These are phyloP conservation scores for Seriola rivoliana DNA, from an alignment of 2,113 vertebrate genomes.

Conservation along the genomic window DNA sequence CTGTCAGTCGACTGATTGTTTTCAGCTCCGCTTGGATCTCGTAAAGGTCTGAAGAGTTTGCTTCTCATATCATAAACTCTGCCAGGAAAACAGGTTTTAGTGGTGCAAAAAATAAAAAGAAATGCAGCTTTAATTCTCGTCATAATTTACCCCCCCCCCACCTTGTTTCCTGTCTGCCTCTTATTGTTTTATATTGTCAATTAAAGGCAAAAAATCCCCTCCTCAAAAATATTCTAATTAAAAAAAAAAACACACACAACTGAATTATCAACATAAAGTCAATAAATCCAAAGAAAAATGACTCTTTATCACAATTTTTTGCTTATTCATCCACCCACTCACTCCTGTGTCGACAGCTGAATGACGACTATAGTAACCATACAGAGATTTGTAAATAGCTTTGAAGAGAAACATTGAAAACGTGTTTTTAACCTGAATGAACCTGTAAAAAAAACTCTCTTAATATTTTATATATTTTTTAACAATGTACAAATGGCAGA, in stretches of 20 bases:
- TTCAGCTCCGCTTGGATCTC: no score
- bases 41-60: no score
- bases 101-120: not conserved
- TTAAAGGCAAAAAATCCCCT: not conserved
- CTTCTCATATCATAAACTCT: no score
- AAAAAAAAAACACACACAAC: not conserved
- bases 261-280: not conserved
- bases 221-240: not conserved
- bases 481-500: constrained; percentile 66
- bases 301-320: no score
- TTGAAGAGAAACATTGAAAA: constrained; percentile 52
- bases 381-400: constrained; percentile 77
- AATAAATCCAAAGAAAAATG: constrained; percentile 19
- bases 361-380: constrained; percentile 46
- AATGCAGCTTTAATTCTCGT: not conserved
- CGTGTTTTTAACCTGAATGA: constrained; percentile 77
- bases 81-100: not conserved
- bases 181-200: not conserved
- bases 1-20: no score
- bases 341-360: constrained; percentile 56
- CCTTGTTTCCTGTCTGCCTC: not conserved
- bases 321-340: constrained; percentile 1
- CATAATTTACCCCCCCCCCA: not conserved
- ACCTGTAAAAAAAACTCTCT: constrained; percentile 73
- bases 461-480: constrained; percentile 80